Evolutionary conservation across 1,140 invertebrate species (phyloP).

Genomic region (Aphidius ervi): DNA sequence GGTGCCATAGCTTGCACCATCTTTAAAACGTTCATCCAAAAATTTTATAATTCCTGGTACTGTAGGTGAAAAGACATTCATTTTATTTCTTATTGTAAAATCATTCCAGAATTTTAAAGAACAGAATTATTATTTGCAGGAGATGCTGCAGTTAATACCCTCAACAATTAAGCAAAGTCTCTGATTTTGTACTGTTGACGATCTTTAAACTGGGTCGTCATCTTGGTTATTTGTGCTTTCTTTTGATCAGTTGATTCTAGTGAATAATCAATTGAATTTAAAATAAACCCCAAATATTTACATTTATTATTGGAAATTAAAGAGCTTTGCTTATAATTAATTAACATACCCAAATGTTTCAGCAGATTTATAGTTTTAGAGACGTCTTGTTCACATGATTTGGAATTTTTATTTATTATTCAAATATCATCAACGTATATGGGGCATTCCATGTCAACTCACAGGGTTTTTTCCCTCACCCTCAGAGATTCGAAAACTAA

Average conservation of each 20-base stretch:
- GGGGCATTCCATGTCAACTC: too few relatives aligned
- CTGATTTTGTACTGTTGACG: constrained; percentile 15
- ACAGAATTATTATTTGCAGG: constrained; percentile 30
- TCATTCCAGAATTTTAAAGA: constrained; percentile 24
- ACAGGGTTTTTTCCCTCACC: too few relatives aligned
- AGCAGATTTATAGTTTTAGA: background rate
- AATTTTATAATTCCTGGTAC: constrained; percentile 14
- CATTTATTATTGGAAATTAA: constrained; percentile 13
- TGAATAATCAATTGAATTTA: constrained; percentile 12
- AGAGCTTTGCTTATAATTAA: constrained; percentile 19
- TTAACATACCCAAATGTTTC: constrained; percentile 17
- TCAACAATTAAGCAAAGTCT: constrained; percentile 17
- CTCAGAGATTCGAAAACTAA: too few relatives aligned
- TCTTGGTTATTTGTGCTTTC: constrained; percentile 5
- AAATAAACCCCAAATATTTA: constrained; percentile 21
- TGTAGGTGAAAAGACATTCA: constrained; percentile 15
- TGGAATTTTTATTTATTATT: too few relatives aligned
- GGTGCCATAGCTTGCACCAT: constrained; percentile 25
- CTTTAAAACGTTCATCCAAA: constrained; percentile 8
- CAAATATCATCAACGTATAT: too few relatives aligned
- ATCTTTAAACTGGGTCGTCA: constrained; percentile 1
- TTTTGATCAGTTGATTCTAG: constrained; percentile 12
- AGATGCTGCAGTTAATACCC: constrained; percentile 10
- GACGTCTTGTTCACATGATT: too few relatives aligned
- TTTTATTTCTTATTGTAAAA: constrained; percentile 18